phyloP scores from a whole-genome alignment of 2,797 vertebrate genomes.

The Naso thynnoides region DNA sequence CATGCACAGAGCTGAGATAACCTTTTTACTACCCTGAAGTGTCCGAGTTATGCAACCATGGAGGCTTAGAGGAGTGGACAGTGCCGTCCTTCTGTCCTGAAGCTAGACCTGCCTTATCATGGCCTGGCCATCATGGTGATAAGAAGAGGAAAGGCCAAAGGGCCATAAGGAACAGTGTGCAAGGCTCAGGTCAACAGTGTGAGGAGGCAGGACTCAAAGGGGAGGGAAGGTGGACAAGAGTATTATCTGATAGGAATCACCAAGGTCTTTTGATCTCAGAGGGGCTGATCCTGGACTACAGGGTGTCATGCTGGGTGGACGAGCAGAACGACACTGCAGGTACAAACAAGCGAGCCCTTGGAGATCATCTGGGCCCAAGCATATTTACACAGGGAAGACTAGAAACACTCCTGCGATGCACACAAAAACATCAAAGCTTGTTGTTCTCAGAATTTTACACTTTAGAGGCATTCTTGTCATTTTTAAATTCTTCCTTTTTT shows the following conservation, averaged over 20 bases:
- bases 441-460: constrained; percentile 14
- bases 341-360: constrained; percentile 86
- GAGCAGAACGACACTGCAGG: constrained; percentile 84
- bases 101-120: constrained; percentile 77
- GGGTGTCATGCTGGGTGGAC: constrained; percentile 85
- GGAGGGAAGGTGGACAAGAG: constrained; percentile 77
- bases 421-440: constrained; percentile 25
- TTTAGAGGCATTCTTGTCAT: constrained; percentile 6
- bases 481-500: neutral
- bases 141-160: constrained; percentile 86
- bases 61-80: constrained; percentile 71
- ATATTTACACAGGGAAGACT: constrained; percentile 71
- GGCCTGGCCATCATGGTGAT: constrained; percentile 75
- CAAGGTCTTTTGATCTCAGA: constrained; percentile 84
- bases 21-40: constrained; percentile 69
- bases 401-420: constrained; percentile 43
- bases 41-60: constrained; percentile 74
- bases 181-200: constrained; percentile 79
- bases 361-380: constrained; percentile 73
- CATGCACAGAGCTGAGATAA: constrained; percentile 65
- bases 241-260: constrained; percentile 86
- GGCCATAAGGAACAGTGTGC: constrained; percentile 78
- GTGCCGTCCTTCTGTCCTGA: constrained; percentile 75
- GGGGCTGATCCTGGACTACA: constrained; percentile 83
- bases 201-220: constrained; percentile 76